Percentiles rank a stretch among this genome's conserved stretches.
phyloP scores from a whole-genome alignment of 2,113 vertebrate genomes.

The Pomatostomus ruficeps region DNA sequence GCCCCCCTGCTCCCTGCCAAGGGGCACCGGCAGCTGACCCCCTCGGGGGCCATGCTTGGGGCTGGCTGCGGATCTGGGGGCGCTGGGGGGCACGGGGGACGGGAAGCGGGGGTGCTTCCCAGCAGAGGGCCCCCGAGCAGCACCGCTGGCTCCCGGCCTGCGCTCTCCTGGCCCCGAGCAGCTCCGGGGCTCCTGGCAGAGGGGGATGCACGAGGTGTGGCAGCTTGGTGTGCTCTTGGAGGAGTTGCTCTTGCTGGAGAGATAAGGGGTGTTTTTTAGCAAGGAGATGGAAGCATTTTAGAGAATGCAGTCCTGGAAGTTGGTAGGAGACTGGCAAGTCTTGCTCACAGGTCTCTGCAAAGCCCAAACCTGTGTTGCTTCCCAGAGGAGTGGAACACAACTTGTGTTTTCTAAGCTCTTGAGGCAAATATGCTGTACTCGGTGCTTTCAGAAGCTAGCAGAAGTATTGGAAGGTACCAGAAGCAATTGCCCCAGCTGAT shows the following conservation, averaged over 20 bases:
- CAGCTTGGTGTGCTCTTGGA: not conserved
- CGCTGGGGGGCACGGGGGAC: accelerated
- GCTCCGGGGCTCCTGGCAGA: not conserved
- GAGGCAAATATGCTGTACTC: accelerated
- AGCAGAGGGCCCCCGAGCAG: not conserved
- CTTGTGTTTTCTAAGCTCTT: not conserved
- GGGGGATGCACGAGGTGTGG: accelerated
- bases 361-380: not conserved
- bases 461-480: not conserved
- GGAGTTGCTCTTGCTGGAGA: not conserved
- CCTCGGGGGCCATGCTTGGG: not conserved
- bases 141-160: not conserved
- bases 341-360: not conserved
- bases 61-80: not conserved
- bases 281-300: accelerated
- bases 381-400: not conserved
- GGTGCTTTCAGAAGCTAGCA: not conserved
- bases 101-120: not conserved
- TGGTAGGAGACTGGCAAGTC: not conserved
- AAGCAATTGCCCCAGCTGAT: not conserved
- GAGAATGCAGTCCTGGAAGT: not conserved
- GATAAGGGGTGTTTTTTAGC: not conserved
- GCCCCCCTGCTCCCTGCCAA: accelerated
- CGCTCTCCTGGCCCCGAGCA: not conserved
- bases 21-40: accelerated